Evolutionary conservation across 2,888 invertebrate genomes (phyloP), one percentile per base, ranked within the genome.

Genomic region (Melitaea athalia): DNA sequence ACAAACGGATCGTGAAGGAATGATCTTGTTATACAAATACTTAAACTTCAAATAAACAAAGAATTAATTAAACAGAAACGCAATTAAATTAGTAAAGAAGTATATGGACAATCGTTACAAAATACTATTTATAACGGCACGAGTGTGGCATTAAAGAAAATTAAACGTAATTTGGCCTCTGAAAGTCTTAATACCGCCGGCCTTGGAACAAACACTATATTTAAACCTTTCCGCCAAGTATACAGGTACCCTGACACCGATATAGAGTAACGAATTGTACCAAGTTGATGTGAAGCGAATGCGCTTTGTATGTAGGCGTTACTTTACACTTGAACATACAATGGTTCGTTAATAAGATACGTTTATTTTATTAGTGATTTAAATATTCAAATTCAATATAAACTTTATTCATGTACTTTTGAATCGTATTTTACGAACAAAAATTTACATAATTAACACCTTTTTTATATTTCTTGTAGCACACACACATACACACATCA

Each of bases 201-300:
- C 67, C 67, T 67, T 72, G 69, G 59, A n/a, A 31, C 47, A 60
- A 59, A 59, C 60, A 50, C 57, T 71, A 55, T 61, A 64, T 53
- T 67, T 61, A 67, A 15, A n/a, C 57, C 57, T 57, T 62, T 67
- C 69, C 62, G 63, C 64, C 68, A 67, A 64, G 66, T 43, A 62
- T 43, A 62, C 67, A 15, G 64, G 42, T 66, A 77, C 88, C 88
- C 81, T 88, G 88, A 88, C 88, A 87, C 81, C 74, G 78, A 86
- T 87, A 86, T 87, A 82, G 71, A 77, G 76, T 87, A 83, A 80
- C 87, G 78, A 81, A 83, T 81, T 77, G 55, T 43, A 64, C 67
- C 52, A 47, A 62, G 59, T 63, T 67, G 65, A 63, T 53, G 57
- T 64, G 64, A 67, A 72, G 17, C 57, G 61, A 59, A 64, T 59